These are phyloP conservation scores for Zonotrichia leucophrys DNA, from an alignment of 2,113 vertebrate species.

Conservation along the genomic window DNA sequence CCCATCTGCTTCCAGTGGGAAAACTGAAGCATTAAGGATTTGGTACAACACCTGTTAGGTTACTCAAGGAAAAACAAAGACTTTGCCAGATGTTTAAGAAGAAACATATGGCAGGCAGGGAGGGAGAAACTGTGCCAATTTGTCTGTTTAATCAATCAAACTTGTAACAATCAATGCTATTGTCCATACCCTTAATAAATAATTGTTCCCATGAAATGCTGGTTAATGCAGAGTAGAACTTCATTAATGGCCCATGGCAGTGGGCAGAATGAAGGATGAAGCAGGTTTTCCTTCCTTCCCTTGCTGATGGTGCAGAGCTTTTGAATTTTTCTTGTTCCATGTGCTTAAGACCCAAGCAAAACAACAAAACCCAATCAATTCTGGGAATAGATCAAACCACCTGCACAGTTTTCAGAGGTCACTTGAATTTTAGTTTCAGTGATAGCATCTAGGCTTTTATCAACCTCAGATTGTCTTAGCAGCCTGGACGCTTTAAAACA, in stretches of 20 bases:
- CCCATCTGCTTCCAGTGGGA: slow-evolving; percentile 56
- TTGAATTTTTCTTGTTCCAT: neutral
- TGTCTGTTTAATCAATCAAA: slow-evolving; percentile 68
- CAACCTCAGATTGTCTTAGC: no score
- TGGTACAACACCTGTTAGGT: slow-evolving; percentile 62
- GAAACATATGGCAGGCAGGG: slow-evolving; percentile 66
- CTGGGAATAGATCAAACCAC: neutral
- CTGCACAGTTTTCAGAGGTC: neutral
- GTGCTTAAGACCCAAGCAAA: neutral
- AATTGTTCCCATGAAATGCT: neutral
- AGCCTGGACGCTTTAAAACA: no score
- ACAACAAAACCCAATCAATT: neutral
- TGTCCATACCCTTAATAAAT: slow-evolving; percentile 50
- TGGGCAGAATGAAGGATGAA: neutral
- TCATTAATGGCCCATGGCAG: neutral
- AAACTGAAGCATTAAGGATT: slow-evolving; percentile 56
- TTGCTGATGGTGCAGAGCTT: neutral
- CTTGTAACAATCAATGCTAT: slow-evolving; percentile 53
- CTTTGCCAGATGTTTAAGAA: slow-evolving; percentile 63
- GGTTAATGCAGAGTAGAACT: neutral
- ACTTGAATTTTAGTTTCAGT: neutral
- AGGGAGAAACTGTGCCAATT: slow-evolving; percentile 47
- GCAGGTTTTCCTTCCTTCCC: neutral
- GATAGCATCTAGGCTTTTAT: no score
- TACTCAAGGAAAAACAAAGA: slow-evolving; percentile 56